Evolutionary conservation across 1,140 invertebrate species (phyloP).

Genomic region (Procambarus clarkii): DNA sequence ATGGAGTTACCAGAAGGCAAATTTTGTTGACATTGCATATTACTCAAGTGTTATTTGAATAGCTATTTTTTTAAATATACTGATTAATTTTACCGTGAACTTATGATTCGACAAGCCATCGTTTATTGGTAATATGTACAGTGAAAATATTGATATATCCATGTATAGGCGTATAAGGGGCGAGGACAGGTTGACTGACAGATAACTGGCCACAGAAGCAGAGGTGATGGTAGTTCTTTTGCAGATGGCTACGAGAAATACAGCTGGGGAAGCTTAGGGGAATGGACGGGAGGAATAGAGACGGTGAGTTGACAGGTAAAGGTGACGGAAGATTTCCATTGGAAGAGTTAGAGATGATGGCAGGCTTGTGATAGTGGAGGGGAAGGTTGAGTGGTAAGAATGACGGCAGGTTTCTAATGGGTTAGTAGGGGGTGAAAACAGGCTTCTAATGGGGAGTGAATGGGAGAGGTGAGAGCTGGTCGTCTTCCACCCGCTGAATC

Average conservation of each 20-base stretch:
- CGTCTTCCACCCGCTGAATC: constrained; percentile 20
- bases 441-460: neutral
- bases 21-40: too few relatives aligned
- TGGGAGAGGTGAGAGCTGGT: neutral
- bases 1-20: too few relatives aligned
- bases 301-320: neutral
- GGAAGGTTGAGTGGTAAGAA: neutral
- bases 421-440: neutral
- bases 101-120: too few relatives aligned
- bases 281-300: neutral
- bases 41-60: too few relatives aligned
- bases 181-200: too few relatives aligned
- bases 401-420: neutral
- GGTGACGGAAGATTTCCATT: neutral
- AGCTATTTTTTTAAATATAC: too few relatives aligned
- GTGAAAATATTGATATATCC: too few relatives aligned
- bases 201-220: too few relatives aligned
- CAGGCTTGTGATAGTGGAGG: neutral
- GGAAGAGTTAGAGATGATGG: neutral
- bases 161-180: too few relatives aligned
- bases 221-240: too few relatives aligned
- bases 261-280: neutral
- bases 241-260: neutral
- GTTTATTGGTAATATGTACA: too few relatives aligned
- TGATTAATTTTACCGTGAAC: too few relatives aligned